Evolutionary conservation across 2,888 invertebrate genomes (phyloP), one percentile per base, ranked within the genome.

Genomic region (Pycnomerus fuliginosus): DNA sequence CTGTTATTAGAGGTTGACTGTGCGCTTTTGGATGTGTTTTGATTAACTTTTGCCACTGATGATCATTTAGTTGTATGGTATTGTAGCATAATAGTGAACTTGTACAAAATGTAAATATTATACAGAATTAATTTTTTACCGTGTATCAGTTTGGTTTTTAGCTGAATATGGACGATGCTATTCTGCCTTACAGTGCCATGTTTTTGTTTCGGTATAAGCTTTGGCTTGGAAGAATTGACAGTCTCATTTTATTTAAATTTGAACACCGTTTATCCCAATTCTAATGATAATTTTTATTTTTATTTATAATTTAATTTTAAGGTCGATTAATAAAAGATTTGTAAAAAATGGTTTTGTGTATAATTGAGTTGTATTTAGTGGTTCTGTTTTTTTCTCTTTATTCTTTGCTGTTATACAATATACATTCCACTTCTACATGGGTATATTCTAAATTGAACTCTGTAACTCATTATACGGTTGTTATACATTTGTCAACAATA

Each of bases 41-140:
- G 31, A 44, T 48, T 50, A 36, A 51, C 40, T 52, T 50, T 46
- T 41, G 44, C 38, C 48, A 29, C 32, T 37, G 27, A 37, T 44
- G 32, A 16, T 25, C 29, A 37, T 43, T 37, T 43, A 27, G 42
- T 48, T 34, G 45, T 40, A 35, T 49, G 41, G 32, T 50, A 44
- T 42, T 45, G 44, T 45, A 48, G 44, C 25, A 43, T 48, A 48
- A 39, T 44, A 48, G 43, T 35, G 39, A 36, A 28, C 30, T 52
- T 60, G 60, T 60, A 58, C 58, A 60, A 58, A 60, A 52, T 58
- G 58, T 60, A 60, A 57, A 58, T 57, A 57, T 56, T 52, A 58
- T 50, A 57, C 50, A 56, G 52, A 59, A 56, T 57, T 50, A 50
- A 42, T 50, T n/a, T 56, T 56, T 56, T 54, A 53, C 52, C 54